phyloP scores from a whole-genome alignment of 2,113 vertebrate genomes.

The Poeciliopsis turrubarensis region DNA sequence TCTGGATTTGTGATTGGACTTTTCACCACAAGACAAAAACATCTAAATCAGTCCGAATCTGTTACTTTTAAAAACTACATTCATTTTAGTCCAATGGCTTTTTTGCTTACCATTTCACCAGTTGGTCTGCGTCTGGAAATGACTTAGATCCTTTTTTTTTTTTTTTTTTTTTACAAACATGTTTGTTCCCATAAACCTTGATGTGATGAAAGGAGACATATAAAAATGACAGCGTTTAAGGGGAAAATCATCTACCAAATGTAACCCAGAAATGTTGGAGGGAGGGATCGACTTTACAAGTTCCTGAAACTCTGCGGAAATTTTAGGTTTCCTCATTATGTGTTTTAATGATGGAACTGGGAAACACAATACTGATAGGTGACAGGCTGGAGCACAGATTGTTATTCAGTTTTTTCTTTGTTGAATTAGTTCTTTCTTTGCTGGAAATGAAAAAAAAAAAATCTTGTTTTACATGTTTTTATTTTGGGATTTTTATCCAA shows the following conservation, averaged over 20 bases:
- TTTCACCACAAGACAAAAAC: slow-evolving; percentile 29
- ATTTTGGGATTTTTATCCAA: background rate
- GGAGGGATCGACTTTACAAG: background rate
- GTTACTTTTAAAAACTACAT: slow-evolving; percentile 14
- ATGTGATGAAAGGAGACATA: background rate
- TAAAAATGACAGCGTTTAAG: background rate
- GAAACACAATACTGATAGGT: background rate
- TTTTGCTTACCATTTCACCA: background rate
- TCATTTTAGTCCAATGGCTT: slow-evolving; percentile 7
- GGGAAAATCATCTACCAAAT: background rate
- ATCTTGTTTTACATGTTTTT: background rate
- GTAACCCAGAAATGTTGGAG: background rate
- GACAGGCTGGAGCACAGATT: background rate
- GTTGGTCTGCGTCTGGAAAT: slow-evolving; percentile 7
- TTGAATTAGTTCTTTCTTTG: too few species aligned
- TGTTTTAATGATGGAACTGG: background rate
- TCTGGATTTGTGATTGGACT: slow-evolving; percentile 49
- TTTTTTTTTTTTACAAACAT: background rate
- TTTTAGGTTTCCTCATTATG: background rate
- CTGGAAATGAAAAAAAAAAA: too few species aligned
- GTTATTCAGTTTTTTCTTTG: background rate
- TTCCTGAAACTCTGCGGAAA: background rate
- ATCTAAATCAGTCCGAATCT: slow-evolving; percentile 4
- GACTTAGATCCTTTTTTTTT: background rate
- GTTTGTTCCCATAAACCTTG: background rate